phyloP scores from a whole-genome alignment of 2,888 invertebrate genomes.

The Nomada flava region DNA sequence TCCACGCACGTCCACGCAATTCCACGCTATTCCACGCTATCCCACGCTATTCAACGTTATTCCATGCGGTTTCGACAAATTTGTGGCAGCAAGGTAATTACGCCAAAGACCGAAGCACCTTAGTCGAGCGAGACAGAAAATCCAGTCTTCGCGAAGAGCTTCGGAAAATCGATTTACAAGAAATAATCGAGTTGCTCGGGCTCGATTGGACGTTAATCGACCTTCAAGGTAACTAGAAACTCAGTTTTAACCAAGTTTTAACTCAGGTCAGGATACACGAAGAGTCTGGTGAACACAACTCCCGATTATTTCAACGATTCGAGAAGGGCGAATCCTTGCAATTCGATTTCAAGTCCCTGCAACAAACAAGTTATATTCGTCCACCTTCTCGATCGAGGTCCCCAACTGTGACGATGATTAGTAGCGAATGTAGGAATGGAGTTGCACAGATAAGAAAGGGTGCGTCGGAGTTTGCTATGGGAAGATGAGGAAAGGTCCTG shows the following conservation, averaged over 20 bases:
- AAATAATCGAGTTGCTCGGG: constrained; percentile 76
- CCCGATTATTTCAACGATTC: too few relatives aligned
- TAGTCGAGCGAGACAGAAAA: constrained; percentile 47
- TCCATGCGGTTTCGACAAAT: constrained; percentile 38
- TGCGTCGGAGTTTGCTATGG: background rate
- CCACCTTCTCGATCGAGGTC: background rate
- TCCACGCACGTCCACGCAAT: constrained; percentile 14
- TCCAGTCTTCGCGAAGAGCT: constrained; percentile 62
- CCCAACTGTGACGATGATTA: constrained; percentile 6
- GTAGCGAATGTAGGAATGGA: background rate
- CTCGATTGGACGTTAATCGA: constrained; percentile 77
- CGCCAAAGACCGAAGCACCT: constrained; percentile 35
- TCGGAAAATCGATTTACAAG: constrained; percentile 73
- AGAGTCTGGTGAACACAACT: too few relatives aligned
- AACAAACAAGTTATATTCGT: background rate
- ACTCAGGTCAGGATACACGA: too few relatives aligned
- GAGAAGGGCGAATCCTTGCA: too few relatives aligned
- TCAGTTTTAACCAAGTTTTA: constrained; percentile 67
- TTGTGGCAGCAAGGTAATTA: constrained; percentile 50
- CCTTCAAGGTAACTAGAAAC: constrained; percentile 71
- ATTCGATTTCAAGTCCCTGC: too few relatives aligned
- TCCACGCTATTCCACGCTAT: constrained; percentile 15
- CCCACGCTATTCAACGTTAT: background rate
- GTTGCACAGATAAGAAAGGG: background rate
- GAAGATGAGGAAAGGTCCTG: background rate